Evolutionary conservation across 2,797 vertebrate species (phyloP).

Genomic region (Tenualosa ilisha): DNA sequence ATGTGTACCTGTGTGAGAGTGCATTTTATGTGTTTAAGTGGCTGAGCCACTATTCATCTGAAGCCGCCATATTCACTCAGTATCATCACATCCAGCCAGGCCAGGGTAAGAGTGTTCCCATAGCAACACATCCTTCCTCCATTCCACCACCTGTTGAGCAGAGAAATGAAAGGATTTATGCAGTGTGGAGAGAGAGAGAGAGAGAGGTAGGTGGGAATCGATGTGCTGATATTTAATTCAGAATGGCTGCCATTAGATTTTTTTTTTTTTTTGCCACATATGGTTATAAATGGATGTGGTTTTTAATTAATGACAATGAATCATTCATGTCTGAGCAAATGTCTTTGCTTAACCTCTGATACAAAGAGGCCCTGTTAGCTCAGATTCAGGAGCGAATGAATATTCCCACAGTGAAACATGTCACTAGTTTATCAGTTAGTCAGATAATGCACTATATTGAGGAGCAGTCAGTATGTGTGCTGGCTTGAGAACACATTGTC

Average conservation of each 20-base stretch:
- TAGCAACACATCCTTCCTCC: constrained; percentile 71
- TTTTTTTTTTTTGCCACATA: not conserved
- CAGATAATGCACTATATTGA: not conserved
- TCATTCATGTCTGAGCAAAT: not conserved
- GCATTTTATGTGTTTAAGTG: not conserved
- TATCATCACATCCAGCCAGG: constrained; percentile 46
- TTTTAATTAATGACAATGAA: not conserved
- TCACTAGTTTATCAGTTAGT: not conserved
- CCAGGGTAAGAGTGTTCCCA: constrained; percentile 65
- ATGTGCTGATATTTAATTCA: constrained; percentile 49
- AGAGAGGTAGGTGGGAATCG: constrained; percentile 43
- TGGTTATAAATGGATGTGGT: not conserved
- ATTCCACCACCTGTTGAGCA: constrained; percentile 77
- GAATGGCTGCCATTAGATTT: constrained; percentile 6
- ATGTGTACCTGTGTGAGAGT: constrained; percentile 21
- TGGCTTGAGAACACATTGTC: not conserved
- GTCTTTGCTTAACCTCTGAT: not conserved
- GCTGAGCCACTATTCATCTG: constrained; percentile 25
- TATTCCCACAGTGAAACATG: not conserved
- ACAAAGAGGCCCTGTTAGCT: not conserved
- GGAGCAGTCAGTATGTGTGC: not conserved
- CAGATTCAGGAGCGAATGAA: not conserved
- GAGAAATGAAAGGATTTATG: constrained; percentile 66
- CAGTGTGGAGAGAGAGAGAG: constrained; percentile 28
- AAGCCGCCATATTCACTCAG: constrained; percentile 44